Base-by-base conservation (phyloP, 1,140 invertebrate species). In the Caenorhabditis remanei region DNA sequence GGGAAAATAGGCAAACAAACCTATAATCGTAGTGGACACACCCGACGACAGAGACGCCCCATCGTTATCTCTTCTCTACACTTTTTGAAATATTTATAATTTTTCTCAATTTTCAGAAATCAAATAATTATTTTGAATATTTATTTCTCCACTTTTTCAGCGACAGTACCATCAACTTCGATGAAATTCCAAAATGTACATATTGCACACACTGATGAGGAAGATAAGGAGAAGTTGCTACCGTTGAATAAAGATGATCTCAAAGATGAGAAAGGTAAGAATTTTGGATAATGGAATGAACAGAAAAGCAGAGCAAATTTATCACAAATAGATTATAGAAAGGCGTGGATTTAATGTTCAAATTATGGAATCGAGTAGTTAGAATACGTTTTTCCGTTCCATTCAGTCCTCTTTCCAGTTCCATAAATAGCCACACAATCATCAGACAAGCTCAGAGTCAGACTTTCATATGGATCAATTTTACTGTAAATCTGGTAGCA, bases 141-240 rank as follows among this genome's bases (percentile, higher is more conserved):
- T n/a, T n/a, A n/a, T n/a, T n/a, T 61, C 21, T 61, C 16, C 56
- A 61, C 19, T 61, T 21, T 58, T 58, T 61, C 9, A 32, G 32
- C 32, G 32, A 2, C 56, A 21, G 63, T 2, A 19, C 32, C 5
- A 6, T 53, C 41, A 53, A 13, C 41, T 46, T 46, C 46, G 21
- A 79, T 79, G 71, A 79, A 79, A 79, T 79, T 79, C 46, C 46
- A 79, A 79, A 79, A 79, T 79, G 71, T 79, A 50, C 71, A 79
- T 32, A 79, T 79, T 6, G 11, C 19, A 50, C 46, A 79, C 11
- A 8, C 50, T 11, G 71, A 79, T 21, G 71, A 79, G 46, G n/a
- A 24, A n/a, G 71, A 79, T n/a, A 53, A 50, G 21, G 71, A 79
- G 46, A 79, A 79, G 46, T n/a, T 79, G 46, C n/a, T 79, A n/a